Evolutionary conservation across 2,113 vertebrate species (phyloP).

Genomic region (Andinoacara biseriatus): DNA sequence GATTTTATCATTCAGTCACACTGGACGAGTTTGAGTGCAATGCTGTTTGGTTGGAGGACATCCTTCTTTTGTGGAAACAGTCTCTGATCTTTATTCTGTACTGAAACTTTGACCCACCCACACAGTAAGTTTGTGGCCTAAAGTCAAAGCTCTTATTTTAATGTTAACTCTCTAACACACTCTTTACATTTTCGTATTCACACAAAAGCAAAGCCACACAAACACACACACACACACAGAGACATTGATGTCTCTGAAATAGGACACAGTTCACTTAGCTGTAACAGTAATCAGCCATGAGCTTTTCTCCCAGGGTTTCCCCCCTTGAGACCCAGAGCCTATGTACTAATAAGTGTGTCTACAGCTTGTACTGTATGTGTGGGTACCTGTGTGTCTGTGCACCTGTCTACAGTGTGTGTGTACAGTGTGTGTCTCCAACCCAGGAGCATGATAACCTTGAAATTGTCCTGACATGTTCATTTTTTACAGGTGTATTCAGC

Average conservation of each 20-base stretch:
- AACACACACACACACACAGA: background rate
- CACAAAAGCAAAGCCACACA: background rate
- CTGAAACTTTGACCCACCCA: background rate
- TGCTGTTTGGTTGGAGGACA: too few relatives aligned
- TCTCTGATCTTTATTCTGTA: too few relatives aligned
- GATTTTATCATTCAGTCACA: too few relatives aligned
- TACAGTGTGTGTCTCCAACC: background rate
- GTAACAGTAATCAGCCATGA: constrained; percentile 53
- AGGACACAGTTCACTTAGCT: constrained; percentile 70
- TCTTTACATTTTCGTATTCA: background rate
- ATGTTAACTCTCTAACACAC: background rate
- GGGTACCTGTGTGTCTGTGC: background rate
- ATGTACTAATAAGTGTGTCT: constrained; percentile 5
- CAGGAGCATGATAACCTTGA: constrained; percentile 16
- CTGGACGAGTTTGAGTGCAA: too few relatives aligned
- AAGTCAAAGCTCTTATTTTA: background rate
- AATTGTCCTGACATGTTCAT: constrained; percentile 25
- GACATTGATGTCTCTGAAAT: constrained; percentile 60
- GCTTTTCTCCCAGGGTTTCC: constrained; percentile 30
- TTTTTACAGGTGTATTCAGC: constrained; percentile 4
- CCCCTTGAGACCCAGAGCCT: constrained; percentile 13
- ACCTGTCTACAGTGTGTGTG: background rate
- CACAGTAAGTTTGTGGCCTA: background rate
- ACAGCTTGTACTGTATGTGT: background rate
- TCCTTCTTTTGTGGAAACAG: too few relatives aligned